Conservation (phyloP, 2,113 vertebrate genomes). For the Spermophilus dauricus region DNA sequence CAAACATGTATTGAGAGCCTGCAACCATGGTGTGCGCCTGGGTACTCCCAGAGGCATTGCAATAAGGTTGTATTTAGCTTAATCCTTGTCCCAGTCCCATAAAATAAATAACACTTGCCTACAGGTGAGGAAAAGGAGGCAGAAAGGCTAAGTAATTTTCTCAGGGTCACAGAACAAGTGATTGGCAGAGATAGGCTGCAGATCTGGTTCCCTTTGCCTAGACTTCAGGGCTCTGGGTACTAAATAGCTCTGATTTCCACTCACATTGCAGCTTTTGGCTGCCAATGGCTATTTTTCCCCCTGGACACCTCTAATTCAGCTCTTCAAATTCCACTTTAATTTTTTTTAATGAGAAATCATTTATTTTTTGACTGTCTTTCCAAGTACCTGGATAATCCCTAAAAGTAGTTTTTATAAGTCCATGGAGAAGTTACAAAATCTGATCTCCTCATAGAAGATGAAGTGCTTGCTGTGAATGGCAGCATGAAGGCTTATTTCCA, state of each 20-base stretch:
- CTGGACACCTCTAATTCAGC: background rate
- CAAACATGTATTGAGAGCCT: background rate
- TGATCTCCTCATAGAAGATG: conserved; percentile 47
- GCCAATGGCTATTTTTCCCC: background rate
- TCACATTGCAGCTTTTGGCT: background rate
- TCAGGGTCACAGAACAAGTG: conserved; percentile 17
- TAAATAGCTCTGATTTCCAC: rapidly evolving
- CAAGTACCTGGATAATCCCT: conserved; percentile 33
- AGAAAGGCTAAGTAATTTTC: background rate
- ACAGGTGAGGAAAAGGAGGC: background rate
- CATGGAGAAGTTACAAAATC: conserved; percentile 53
- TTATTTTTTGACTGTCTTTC: conserved; percentile 22
- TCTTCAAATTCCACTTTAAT: background rate
- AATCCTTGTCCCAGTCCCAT: background rate
- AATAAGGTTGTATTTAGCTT: background rate
- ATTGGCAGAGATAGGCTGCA: background rate
- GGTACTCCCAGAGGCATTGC: background rate
- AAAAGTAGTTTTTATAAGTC: conserved; percentile 67
- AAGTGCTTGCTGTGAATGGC: background rate
- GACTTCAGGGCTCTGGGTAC: background rate
- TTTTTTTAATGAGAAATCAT: conserved; percentile 13
- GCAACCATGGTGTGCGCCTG: background rate
- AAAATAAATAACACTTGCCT: conserved; percentile 9
- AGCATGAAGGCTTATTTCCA: background rate
- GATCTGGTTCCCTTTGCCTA: background rate